Conservation (phyloP, 2,797 vertebrate genomes). For the Spondyliosoma cantharus region DNA sequence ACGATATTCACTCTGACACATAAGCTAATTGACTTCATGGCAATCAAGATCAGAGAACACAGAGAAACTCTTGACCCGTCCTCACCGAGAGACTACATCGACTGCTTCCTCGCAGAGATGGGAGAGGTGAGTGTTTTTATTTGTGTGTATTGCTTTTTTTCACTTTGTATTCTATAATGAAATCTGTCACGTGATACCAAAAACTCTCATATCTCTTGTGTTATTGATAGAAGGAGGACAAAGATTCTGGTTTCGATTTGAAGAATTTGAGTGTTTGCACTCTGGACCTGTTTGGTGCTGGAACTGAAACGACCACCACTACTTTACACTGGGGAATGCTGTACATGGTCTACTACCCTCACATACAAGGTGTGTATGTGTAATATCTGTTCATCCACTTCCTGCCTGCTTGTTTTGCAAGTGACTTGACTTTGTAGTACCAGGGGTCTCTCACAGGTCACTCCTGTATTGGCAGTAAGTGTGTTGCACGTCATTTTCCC, state of each 20-base stretch:
- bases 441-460: background rate
- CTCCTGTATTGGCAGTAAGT: too few species aligned
- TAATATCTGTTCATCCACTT: background rate
- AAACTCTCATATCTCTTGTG: background rate
- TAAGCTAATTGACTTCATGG: conserved; percentile 40
- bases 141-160: background rate
- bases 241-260: conserved; percentile 77
- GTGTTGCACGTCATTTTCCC: background rate
- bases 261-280: conserved; percentile 77
- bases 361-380: conserved; percentile 82
- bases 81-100: conserved; percentile 82
- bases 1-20: conserved; percentile 43
- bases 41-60: conserved; percentile 72
- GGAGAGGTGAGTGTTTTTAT: conserved; percentile 72
- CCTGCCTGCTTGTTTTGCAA: background rate
- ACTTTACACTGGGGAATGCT: conserved; percentile 88
- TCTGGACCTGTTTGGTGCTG: conserved; percentile 82
- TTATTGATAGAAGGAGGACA: conserved; percentile 54
- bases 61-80: conserved; percentile 68
- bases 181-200: background rate
- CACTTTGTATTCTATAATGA: background rate
- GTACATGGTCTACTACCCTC: conserved; percentile 84
- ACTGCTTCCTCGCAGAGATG: conserved; percentile 81
- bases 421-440: background rate
- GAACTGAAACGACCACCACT: conserved; percentile 80